Evolutionary conservation across 2,888 invertebrate species (phyloP), one percentile per base, ranked within the genome.

Genomic region (Trileptium ribeirensis): DNA sequence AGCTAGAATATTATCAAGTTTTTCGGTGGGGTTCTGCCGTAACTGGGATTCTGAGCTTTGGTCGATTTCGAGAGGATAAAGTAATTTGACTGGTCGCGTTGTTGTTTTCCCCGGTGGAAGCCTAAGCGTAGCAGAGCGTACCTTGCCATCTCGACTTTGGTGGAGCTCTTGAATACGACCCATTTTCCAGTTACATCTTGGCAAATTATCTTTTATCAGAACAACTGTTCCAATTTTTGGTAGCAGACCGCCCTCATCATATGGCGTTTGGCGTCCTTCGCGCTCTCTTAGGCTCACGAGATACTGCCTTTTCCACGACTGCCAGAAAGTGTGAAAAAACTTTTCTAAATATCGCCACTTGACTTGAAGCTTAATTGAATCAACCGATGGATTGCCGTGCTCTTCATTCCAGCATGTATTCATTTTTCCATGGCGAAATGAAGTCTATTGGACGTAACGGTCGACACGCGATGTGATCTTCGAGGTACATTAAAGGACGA

Each of bases 201-300:
- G 51, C 34, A 75, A 24, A 75, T 36, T 38, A n/a, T 75, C 39
- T 75, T 36, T 24, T n/a, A 75, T 36, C 77, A 75, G 39, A 75
- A 75, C 77, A 33, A 75, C 37, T 15, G 36, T 39, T n/a, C 77
- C 77, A 37, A 75, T 38, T 75, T 24, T 34, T n/a, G 77, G 77
- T 8, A 75, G 3, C 8, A 29, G 70, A 70, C 33, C 33, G 70
- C n/a, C 15, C 15, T 33, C 33, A 19, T 70, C 36, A n/a, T 8
- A 29, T 29, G 70, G 3, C 33, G 8, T 36, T 31, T 70, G 70
- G 70, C 34, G 77, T 33, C 77, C 34, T 24, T 75, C 77, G n/a
- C 39, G 31, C 8, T 33, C 37, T 33, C 77, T 33, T 36, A 75
- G 77, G 77, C 34, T 34, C 31, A 33, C 38, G 77, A 75, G 77